These are phyloP conservation scores for Mormyrus hasselquistii DNA, from an alignment of 2,797 vertebrate species.

Conservation along the genomic window DNA sequence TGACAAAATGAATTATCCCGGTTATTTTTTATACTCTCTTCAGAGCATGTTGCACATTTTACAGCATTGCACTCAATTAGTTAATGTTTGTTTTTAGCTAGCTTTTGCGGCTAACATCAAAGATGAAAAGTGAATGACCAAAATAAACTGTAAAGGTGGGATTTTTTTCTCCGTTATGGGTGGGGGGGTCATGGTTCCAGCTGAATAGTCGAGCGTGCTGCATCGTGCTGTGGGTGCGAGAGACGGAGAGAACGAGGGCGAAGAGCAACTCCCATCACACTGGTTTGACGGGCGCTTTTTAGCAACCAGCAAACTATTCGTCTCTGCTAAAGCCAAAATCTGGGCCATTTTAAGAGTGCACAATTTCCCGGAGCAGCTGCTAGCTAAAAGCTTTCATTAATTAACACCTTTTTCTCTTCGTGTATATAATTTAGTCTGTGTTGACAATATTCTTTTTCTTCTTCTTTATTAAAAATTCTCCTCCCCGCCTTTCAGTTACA, in stretches of 20 bases:
- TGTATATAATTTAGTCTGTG: constrained; percentile 60
- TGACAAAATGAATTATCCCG: not conserved
- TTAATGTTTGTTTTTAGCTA: constrained; percentile 73
- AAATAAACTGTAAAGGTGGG: constrained; percentile 29
- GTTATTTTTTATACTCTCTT: not conserved
- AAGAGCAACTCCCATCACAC: constrained; percentile 37
- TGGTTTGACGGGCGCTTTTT: constrained; percentile 43
- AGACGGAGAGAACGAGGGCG: constrained; percentile 35
- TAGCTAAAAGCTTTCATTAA: constrained; percentile 66
- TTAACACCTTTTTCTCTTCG: constrained; percentile 57
- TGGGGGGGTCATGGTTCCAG: constrained; percentile 15
- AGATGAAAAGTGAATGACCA: constrained; percentile 70
- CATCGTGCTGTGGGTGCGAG: constrained; percentile 50
- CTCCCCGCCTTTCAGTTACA: constrained; percentile 1
- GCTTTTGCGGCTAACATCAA: constrained; percentile 83
- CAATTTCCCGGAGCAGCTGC: constrained; percentile 57
- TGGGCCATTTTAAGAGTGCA: constrained; percentile 45
- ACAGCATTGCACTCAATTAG: constrained; percentile 46
- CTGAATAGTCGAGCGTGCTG: constrained; percentile 45
- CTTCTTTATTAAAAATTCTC: constrained; percentile 59
- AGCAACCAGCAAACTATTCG: constrained; percentile 49
- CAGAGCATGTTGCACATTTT: constrained; percentile 31
- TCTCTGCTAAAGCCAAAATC: constrained; percentile 54
- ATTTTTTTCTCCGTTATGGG: not conserved
- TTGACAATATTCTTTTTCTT: constrained; percentile 45